Evolutionary conservation across 2,888 invertebrate species (phyloP).

Genomic region (Nezara viridula): DNA sequence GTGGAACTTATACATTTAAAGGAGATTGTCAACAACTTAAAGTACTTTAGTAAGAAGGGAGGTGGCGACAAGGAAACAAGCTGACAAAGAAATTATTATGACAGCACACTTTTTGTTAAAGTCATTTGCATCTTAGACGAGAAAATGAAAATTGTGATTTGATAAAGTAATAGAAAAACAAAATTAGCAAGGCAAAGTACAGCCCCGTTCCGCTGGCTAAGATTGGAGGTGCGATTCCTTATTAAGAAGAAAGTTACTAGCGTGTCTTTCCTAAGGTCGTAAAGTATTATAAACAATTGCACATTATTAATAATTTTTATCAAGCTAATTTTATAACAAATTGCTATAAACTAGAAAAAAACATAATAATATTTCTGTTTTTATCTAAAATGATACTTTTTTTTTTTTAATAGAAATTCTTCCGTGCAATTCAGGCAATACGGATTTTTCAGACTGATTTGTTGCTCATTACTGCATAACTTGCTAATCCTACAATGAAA

Average conservation of each 20-base stretch:
- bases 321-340: no score
- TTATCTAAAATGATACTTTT: no score
- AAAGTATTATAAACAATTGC: not conserved
- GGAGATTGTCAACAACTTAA: not conserved
- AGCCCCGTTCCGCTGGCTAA: not conserved
- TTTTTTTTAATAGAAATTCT: no score
- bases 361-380: no score
- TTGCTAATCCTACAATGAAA: no score
- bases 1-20: not conserved
- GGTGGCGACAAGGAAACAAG: not conserved
- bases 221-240: not conserved
- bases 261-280: not conserved
- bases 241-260: not conserved
- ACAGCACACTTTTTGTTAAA: not conserved
- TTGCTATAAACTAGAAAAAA: no score
- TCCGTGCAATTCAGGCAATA: no score
- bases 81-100: slow-evolving; percentile 38
- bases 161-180: slow-evolving; percentile 40
- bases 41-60: not conserved
- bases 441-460: no score
- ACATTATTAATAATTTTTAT: no score
- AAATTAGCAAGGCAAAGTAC: slow-evolving; percentile 33
- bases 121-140: slow-evolving; percentile 17
- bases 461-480: no score
- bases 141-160: slow-evolving; percentile 30